These are phyloP conservation scores for Platygyra sinensis DNA, from an alignment of 64 coral and sea anemone species.

Conservation along the genomic window DNA sequence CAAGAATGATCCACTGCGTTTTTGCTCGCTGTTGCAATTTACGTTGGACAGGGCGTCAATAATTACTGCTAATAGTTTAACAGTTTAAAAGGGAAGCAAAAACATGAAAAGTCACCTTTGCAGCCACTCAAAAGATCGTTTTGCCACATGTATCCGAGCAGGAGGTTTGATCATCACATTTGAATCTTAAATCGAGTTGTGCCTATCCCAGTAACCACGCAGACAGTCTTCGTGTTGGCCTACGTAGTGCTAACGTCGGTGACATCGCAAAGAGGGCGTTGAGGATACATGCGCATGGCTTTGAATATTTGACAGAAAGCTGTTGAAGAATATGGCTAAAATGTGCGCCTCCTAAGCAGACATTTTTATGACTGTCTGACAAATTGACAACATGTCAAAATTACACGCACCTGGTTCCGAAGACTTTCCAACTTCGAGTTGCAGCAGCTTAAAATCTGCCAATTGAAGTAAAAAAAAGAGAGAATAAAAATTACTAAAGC, in stretches of 20 bases:
- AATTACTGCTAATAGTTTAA: no score
- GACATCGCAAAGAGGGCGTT: neutral
- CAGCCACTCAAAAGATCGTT: neutral
- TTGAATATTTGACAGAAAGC: neutral
- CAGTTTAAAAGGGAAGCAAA: no score
- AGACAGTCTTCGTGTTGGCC: neutral
- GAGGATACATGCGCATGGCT: neutral
- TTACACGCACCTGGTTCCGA: constrained; percentile 74
- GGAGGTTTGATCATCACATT: neutral
- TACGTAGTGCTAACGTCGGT: no score
- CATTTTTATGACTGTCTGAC: neutral
- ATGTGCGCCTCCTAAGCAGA: neutral
- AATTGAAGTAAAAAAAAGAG: constrained; percentile 23
- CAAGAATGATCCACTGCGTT: no score
- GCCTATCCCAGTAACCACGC: neutral
- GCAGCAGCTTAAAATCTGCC: constrained; percentile 88
- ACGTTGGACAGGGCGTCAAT: no score
- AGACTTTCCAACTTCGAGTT: constrained; percentile 89
- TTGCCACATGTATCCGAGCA: neutral
- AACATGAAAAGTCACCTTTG: no score
- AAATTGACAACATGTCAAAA: constrained; percentile 8
- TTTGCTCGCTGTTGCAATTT: no score
- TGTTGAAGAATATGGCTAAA: neutral
- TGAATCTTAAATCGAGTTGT: neutral
- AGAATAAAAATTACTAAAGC: neutral